Percentiles rank a stretch among this genome's conserved stretches.
Evolutionary conservation across 2,797 vertebrate species (phyloP).

Genomic region (Adrianichthys oophorus): DNA sequence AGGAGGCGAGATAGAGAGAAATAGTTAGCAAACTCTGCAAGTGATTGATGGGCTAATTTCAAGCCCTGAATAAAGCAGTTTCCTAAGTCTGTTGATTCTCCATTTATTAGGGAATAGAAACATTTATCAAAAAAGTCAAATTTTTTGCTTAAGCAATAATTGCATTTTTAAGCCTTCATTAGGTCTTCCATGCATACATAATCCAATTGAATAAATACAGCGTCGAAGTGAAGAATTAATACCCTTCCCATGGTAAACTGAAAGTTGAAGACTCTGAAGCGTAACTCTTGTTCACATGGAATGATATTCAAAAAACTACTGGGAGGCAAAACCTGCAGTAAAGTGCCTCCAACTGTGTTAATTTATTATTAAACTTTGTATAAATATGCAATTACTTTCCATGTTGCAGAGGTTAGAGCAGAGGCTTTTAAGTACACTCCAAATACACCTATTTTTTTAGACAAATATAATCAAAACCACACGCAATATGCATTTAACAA

Average conservation of each 20-base stretch:
- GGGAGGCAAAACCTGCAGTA: constrained; percentile 9
- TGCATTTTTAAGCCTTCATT: constrained; percentile 94
- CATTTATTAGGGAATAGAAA: constrained; percentile 97
- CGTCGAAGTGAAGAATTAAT: constrained; percentile 80
- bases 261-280: constrained; percentile 63
- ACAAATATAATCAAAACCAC: neutral
- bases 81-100: constrained; percentile 98
- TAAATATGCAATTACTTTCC: neutral
- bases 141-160: constrained; percentile 90
- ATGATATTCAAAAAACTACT: constrained; percentile 24
- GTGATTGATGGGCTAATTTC: constrained; percentile 99
- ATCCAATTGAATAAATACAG: constrained; percentile 89
- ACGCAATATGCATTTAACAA: too few species aligned
- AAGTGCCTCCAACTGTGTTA: constrained; percentile 20
- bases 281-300: constrained; percentile 48
- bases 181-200: constrained; percentile 84
- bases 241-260: constrained; percentile 69
- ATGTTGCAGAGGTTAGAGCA: constrained; percentile 12
- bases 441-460: neutral
- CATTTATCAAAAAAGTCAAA: constrained; percentile 92
- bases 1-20: constrained; percentile 67
- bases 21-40: constrained; percentile 90
- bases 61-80: constrained; percentile 92
- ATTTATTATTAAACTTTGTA: constrained; percentile 25
- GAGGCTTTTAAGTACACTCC: neutral